Evolutionary conservation across 2,888 invertebrate genomes (phyloP), one percentile per base, ranked within the genome.

Genomic region (Globia sparganii): DNA sequence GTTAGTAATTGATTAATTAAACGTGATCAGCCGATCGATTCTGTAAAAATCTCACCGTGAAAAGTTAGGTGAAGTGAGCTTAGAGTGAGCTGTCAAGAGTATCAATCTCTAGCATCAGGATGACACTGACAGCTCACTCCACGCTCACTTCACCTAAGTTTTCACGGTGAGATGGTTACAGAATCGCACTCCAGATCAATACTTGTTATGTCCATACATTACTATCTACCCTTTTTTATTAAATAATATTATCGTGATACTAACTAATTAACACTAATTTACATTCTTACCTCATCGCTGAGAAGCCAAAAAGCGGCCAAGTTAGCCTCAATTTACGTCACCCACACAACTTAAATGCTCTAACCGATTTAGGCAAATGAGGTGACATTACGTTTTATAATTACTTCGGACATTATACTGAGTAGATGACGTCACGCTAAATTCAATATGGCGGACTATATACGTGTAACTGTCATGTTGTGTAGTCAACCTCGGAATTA

Each of bases 351-450:
- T 84, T 72, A 81, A 83, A 61, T 46, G 65, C 68, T 78, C 25
- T 46, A 49, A 78, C 37, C 34, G 49, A 84, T 84, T 84, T 72
- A 72, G 46, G 56, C 73, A 79, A 81, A 81, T 72, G 84, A 72
- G 68, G 72, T 84, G 59, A 61, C 68, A 72, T 81, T 65, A 79
- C 13, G 72, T 56, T 56, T 72, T 49, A 67, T 79, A 84, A 84
- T 79, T 72, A 72, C 46, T 69, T 4, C 18, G 68, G 65, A 79
- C 65, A 68, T 62, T 72, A 43, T 34, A 40, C 46, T 15, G 46
- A 59, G 53, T 67, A 37, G 9, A 34, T 78, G 68, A 78, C 40
- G 34, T 78, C 46, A 78, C 34, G 6, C 21, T 58, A 58, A 64
- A 83, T 81, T 37, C 53, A 78, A 78, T 28, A 84, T 84, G 65